Conservation (phyloP, 2,888 invertebrate genomes). For the Buathra laborator region DNA sequence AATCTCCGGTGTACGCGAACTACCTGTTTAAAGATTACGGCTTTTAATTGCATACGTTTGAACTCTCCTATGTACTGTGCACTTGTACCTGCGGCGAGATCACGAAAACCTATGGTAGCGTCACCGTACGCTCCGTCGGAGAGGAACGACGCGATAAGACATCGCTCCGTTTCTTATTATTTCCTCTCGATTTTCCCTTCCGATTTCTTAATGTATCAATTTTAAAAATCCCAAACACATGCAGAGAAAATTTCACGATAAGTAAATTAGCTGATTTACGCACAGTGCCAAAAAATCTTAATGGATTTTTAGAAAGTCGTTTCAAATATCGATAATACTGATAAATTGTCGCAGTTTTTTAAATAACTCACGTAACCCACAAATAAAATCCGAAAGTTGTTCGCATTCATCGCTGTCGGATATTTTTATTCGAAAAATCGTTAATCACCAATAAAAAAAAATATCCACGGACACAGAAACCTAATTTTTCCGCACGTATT, state of each 20-base stretch:
- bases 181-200: not conserved
- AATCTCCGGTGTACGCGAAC: slow-evolving; percentile 17
- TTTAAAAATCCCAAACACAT: not conserved
- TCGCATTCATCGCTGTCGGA: too few relatives aligned
- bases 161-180: slow-evolving; percentile 13
- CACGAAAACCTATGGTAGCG: slow-evolving; percentile 4
- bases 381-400: too few relatives aligned
- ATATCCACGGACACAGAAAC: too few relatives aligned
- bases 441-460: too few relatives aligned
- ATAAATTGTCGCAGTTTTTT: not conserved
- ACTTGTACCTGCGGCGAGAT: not conserved
- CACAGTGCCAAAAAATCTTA: not conserved
- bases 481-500: too few relatives aligned
- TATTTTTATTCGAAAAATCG: too few relatives aligned
- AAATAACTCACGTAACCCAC: too few relatives aligned
- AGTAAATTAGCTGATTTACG: not conserved
- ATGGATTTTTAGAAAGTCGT: not conserved
- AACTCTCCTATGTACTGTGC: not conserved
- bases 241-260: not conserved
- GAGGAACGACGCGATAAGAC: slow-evolving; percentile 19
- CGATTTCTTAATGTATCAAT: not conserved
- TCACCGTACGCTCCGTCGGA: slow-evolving; percentile 14
- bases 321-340: not conserved
- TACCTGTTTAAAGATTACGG: slow-evolving; percentile 20
- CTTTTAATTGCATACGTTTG: slow-evolving; percentile 3